Conservation (phyloP, 2,888 invertebrate species). For the Brachypterus glaber region DNA sequence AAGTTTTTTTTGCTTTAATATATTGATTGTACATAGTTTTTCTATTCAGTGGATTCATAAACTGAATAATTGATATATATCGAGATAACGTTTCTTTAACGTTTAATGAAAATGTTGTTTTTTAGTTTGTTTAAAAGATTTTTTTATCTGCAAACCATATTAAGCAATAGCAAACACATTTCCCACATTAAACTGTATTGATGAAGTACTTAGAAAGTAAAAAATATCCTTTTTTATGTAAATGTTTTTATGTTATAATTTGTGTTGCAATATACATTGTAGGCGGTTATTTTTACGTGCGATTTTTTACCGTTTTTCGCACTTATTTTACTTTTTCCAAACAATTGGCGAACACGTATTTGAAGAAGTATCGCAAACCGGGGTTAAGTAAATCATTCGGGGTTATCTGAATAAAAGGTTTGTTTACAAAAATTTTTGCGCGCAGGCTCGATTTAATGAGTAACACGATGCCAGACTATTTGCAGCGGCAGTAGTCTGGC, state of each 20-base stretch:
- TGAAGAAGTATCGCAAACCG: too few relatives aligned
- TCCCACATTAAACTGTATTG: constrained; percentile 41
- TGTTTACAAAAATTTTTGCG: too few relatives aligned
- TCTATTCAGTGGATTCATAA: constrained; percentile 35
- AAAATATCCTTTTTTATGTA: constrained; percentile 23
- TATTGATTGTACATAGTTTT: constrained; percentile 37
- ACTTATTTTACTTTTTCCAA: too few relatives aligned
- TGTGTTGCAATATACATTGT: constrained; percentile 28
- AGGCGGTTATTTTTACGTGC: constrained; percentile 23
- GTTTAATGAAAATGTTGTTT: constrained; percentile 31
- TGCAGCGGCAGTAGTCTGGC: too few relatives aligned
- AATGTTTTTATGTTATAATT: constrained; percentile 26
- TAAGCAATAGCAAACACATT: constrained; percentile 39
- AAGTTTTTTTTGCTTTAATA: constrained; percentile 33
- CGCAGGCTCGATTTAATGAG: too few relatives aligned
- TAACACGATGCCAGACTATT: too few relatives aligned
- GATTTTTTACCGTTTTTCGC: constrained; percentile 19
- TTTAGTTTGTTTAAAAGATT: constrained; percentile 30
- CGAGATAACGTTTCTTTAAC: too few relatives aligned
- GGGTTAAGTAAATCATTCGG: too few relatives aligned
- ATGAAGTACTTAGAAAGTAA: constrained; percentile 33
- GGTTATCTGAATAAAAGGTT: too few relatives aligned
- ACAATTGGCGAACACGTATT: too few relatives aligned
- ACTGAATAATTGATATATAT: too few relatives aligned
- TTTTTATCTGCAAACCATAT: constrained; percentile 34